These are phyloP conservation scores for Calyptomena viridis DNA, from an alignment of 2,113 vertebrate genomes.

Conservation along the genomic window DNA sequence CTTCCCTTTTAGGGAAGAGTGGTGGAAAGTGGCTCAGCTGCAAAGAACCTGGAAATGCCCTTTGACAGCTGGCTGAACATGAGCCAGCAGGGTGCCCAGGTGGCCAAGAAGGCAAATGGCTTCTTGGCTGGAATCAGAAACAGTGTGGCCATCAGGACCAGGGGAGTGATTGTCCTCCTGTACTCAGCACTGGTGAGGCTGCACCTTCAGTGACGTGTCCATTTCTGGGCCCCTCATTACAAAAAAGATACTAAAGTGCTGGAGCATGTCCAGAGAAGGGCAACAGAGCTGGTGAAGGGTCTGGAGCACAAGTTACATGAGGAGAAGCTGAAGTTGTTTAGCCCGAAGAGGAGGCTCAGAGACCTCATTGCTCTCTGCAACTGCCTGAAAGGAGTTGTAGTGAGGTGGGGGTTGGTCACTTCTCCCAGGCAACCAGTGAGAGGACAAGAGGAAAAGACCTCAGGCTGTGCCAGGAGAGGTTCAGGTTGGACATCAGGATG, in stretches of 20 bases:
- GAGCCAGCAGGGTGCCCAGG: neutral
- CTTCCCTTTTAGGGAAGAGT: neutral
- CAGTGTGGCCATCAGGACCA: neutral
- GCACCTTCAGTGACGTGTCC: accelerated
- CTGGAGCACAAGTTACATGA: neutral
- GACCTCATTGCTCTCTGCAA: neutral
- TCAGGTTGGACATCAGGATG: neutral
- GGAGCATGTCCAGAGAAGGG: accelerated
- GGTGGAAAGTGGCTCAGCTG: neutral
- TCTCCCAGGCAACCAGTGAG: neutral
- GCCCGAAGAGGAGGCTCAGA: neutral
- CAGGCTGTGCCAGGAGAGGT: neutral
- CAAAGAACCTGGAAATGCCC: neutral
- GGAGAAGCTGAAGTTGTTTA: accelerated
- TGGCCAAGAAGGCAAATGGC: neutral
- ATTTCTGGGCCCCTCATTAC: accelerated
- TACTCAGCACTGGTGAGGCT: accelerated
- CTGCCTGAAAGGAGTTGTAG: neutral
- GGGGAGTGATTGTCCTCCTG: neutral
- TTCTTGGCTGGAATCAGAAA: neutral
- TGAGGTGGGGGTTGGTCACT: accelerated
- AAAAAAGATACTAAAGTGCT: neutral
- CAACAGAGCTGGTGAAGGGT: accelerated
- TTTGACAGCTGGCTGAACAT: too few relatives aligned
- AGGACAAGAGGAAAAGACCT: neutral